These are phyloP conservation scores for Arctia plantaginis DNA, from an alignment of 2,888 invertebrate species.

Conservation along the genomic window DNA sequence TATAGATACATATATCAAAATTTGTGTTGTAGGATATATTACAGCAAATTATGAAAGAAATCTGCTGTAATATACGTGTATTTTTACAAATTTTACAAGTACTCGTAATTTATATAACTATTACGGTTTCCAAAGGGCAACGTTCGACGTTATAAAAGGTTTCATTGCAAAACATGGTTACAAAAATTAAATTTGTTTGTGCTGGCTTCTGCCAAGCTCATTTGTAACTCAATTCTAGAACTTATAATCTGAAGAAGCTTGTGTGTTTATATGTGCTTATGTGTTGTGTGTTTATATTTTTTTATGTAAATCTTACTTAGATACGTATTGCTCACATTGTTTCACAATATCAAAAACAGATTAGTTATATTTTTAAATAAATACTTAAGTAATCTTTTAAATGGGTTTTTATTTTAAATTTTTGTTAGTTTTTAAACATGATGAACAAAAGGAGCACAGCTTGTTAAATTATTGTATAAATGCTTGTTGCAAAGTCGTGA, in stretches of 20 bases:
- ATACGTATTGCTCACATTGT: neutral
- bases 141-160: neutral
- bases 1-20: too few relatives aligned
- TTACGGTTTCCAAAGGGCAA: neutral
- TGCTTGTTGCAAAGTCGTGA: conserved; percentile 30
- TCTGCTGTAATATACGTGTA: too few relatives aligned
- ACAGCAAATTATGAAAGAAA: too few relatives aligned
- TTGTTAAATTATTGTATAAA: conserved; percentile 13
- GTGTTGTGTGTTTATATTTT: neutral
- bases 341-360: neutral
- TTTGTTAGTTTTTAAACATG: neutral
- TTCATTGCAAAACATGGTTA: neutral
- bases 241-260: neutral
- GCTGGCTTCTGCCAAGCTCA: neutral
- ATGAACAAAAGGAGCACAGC: conserved; percentile 5
- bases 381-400: neutral
- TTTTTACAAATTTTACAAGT: too few relatives aligned
- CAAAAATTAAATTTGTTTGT: neutral
- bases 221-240: neutral
- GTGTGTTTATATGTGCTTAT: neutral
- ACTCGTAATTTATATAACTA: too few relatives aligned
- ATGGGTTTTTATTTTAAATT: neutral
- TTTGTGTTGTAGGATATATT: too few relatives aligned
- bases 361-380: neutral
- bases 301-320: neutral